Percentiles rank a stretch among this genome's conserved stretches.
phyloP scores from a whole-genome alignment of 2,113 vertebrate species.

The Pachyramphus minor region DNA sequence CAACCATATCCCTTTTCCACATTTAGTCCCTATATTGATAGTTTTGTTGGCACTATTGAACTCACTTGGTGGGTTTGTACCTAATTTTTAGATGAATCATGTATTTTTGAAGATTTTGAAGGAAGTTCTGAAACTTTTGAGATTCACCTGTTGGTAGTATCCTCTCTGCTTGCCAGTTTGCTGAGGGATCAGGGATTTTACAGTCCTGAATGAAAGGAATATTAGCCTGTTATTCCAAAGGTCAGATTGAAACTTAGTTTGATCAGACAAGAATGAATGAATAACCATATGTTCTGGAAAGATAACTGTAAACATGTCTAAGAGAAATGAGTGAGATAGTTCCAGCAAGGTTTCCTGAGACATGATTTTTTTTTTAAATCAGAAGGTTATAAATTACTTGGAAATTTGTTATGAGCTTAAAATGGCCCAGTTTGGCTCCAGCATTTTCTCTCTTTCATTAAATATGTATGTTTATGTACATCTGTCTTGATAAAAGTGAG shows the following conservation, averaged over 20 bases:
- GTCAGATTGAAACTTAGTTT: constrained; percentile 25
- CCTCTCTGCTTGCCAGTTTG: background rate
- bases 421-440: background rate
- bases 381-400: background rate
- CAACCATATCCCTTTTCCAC: background rate
- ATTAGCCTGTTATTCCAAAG: background rate
- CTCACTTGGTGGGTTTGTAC: background rate
- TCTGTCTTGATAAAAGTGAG: background rate
- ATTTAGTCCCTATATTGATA: fast-evolving
- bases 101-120: background rate
- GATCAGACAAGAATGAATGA: constrained; percentile 52
- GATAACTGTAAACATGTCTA: constrained; percentile 42
- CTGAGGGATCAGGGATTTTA: background rate
- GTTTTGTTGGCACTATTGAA: background rate
- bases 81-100: background rate
- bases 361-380: background rate
- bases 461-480: background rate
- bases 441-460: background rate
- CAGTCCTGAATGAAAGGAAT: background rate
- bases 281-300: constrained; percentile 29
- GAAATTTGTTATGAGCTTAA: background rate
- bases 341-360: background rate
- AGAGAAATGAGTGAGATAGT: background rate
- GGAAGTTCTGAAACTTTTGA: background rate
- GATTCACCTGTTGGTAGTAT: background rate